These are phyloP conservation scores for Rhegmatorhina hoffmannsi DNA, from an alignment of 2,113 vertebrate species.

Conservation along the genomic window DNA sequence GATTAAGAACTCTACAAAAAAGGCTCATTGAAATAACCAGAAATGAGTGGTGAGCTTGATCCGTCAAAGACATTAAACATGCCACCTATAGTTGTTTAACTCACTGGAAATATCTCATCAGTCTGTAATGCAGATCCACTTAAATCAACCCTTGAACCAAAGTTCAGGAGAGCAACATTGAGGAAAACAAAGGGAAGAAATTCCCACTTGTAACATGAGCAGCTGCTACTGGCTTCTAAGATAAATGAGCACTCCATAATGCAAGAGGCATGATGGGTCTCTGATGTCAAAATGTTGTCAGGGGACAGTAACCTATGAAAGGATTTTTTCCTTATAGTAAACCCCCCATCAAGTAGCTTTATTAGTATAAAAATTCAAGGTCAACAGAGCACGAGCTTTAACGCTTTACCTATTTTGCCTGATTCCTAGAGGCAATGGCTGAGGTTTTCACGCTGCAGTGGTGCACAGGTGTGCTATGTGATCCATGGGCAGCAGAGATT, in stretches of 20 bases:
- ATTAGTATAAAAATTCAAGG: constrained; percentile 34
- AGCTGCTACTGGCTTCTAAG: constrained; percentile 52
- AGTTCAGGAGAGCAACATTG: not conserved
- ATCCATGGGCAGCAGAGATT: not conserved
- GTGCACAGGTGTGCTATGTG: not conserved
- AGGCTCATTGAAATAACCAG: not conserved
- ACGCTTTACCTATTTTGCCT: not conserved
- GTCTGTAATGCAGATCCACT: constrained; percentile 15
- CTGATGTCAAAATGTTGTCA: constrained; percentile 26
- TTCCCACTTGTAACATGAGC: constrained; percentile 63
- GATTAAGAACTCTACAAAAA: not conserved
- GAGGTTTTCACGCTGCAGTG: rapidly evolving
- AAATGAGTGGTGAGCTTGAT: not conserved
- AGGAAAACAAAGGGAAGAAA: constrained; percentile 57
- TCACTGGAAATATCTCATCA: constrained; percentile 12
- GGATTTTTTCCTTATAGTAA: not conserved
- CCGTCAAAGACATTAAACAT: not conserved
- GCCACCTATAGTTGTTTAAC: not conserved
- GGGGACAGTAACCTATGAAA: constrained; percentile 11
- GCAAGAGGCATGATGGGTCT: constrained; percentile 22
- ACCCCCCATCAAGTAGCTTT: not conserved
- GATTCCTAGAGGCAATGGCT: not conserved
- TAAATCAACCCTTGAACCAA: constrained; percentile 32
- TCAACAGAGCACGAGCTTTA: not conserved
- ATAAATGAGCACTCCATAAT: constrained; percentile 59